phyloP scores from a whole-genome alignment of 2,113 vertebrate species.

The Actenoides hombroni region DNA sequence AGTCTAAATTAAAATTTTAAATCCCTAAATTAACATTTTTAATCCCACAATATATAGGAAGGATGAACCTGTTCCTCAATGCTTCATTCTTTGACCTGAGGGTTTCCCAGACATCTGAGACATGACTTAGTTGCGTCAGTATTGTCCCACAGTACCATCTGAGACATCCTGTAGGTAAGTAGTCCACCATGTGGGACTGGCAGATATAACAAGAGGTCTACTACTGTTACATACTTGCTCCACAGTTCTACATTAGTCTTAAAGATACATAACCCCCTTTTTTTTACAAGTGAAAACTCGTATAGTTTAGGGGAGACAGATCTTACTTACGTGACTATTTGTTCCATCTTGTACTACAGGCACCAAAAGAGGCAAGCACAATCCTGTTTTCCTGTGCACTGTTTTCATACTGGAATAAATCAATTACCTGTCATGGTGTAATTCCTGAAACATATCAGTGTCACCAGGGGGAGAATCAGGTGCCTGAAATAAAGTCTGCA shows the following conservation, averaged over 20 bases:
- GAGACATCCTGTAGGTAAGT: not conserved
- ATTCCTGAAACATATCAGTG: not conserved
- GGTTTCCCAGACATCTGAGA: not conserved
- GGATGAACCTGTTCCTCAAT: not conserved
- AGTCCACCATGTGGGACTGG: not conserved
- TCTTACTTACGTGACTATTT: not conserved
- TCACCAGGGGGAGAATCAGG: not conserved
- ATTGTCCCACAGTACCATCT: not conserved
- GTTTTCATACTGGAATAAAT: not conserved
- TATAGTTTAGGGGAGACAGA: not conserved
- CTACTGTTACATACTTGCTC: not conserved
- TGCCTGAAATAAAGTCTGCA: not conserved
- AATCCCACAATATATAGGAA: not conserved
- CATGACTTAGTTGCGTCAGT: not conserved
- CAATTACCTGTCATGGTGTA: not conserved
- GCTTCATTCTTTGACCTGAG: not conserved
- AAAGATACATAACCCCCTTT: not conserved
- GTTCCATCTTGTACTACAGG: not conserved
- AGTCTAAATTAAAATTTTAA: not conserved
- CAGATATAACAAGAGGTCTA: not conserved
- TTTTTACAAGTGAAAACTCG: not conserved
- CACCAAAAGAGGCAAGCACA: not conserved
- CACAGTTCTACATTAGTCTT: not conserved
- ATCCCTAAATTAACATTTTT: not conserved
- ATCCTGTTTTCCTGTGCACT: not conserved